These are phyloP conservation scores for Sturnira hondurensis DNA, from an alignment of 2,113 vertebrate species.

Conservation along the genomic window DNA sequence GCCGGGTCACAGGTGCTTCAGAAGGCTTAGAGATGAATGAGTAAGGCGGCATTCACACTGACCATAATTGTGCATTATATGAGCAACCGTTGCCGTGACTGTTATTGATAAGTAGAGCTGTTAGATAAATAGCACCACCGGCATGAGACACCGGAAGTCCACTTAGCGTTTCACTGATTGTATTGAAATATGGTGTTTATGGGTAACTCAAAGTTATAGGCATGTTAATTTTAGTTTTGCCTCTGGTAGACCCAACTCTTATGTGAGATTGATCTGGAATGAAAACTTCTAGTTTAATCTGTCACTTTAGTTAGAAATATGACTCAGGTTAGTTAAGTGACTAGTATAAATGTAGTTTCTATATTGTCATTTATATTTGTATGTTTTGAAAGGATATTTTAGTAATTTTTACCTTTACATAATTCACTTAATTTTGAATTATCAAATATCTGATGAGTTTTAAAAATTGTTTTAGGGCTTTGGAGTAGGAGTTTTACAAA, in stretches of 20 bases:
- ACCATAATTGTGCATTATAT: neutral
- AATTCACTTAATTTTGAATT: constrained; percentile 8
- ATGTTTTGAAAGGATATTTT: constrained; percentile 28
- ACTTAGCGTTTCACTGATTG: neutral
- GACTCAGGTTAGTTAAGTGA: neutral
- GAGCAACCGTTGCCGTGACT: neutral
- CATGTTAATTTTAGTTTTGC: neutral
- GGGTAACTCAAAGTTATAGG: neutral
- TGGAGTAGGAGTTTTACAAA: neutral
- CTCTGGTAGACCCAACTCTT: neutral
- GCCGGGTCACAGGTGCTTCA: neutral
- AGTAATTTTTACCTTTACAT: constrained; percentile 12
- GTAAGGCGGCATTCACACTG: neutral
- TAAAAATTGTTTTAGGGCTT: constrained; percentile 12
- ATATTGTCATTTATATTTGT: neutral
- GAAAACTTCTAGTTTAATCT: constrained; percentile 20
- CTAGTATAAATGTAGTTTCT: neutral
- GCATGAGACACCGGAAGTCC: neutral
- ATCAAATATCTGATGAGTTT: neutral
- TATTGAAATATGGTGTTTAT: neutral
- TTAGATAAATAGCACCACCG: neutral
- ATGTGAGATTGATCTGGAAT: neutral
- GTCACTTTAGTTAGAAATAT: neutral
- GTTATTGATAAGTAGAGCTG: neutral
- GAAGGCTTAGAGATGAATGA: constrained; percentile 7